Evolutionary conservation across 2,113 vertebrate genomes (phyloP).

Genomic region (Odontophorus gujanensis): DNA sequence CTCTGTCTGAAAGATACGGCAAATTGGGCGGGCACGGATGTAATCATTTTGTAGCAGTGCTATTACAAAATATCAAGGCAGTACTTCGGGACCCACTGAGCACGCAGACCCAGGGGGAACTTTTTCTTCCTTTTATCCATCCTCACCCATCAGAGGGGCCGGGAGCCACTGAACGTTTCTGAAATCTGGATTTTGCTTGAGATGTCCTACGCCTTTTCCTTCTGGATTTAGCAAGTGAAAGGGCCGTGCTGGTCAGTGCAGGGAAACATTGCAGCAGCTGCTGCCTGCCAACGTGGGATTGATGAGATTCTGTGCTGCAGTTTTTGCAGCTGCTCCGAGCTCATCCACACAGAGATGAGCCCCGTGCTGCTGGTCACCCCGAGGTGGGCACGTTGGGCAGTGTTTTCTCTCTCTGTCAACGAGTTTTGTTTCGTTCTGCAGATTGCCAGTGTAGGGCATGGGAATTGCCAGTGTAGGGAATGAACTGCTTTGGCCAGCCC

Average conservation of each 20-base stretch:
- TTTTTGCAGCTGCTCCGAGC: constrained; percentile 12
- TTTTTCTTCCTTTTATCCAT: not conserved
- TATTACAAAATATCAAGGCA: not conserved
- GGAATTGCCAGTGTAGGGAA: not conserved
- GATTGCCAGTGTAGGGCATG: not conserved
- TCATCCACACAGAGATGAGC: too few species aligned
- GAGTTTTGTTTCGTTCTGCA: not conserved
- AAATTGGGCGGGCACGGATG: not conserved
- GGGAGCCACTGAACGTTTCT: not conserved
- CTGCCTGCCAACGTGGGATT: not conserved
- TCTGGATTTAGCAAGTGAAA: not conserved
- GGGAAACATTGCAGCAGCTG: not conserved
- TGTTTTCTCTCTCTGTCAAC: not conserved
- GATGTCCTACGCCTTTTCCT: not conserved
- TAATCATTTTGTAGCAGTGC: not conserved
- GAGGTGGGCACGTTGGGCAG: not conserved
- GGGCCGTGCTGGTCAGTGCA: not conserved
- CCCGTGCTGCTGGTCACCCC: not conserved
- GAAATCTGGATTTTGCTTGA: not conserved
- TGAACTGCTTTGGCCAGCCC: not conserved
- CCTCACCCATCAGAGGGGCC: accelerated
- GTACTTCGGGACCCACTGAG: not conserved
- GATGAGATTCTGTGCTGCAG: constrained; percentile 9
- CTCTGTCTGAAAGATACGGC: not conserved
- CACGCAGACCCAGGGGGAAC: not conserved